Evolutionary conservation across 2,113 vertebrate species (phyloP).

Genomic region (Callospermophilus lateralis): DNA sequence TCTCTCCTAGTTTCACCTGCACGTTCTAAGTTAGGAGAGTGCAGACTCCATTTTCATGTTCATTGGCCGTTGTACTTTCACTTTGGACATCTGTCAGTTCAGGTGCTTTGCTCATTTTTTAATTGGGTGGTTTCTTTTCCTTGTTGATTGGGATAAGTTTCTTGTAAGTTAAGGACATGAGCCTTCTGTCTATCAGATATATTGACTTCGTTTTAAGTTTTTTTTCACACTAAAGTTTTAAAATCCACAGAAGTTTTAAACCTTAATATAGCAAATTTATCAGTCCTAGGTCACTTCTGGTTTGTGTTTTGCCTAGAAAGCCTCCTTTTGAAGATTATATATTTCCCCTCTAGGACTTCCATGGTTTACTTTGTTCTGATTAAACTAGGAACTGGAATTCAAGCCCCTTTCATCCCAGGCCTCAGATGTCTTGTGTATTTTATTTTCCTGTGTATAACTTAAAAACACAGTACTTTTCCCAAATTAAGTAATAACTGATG

Average conservation of each 20-base stretch:
- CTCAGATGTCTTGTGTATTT: neutral
- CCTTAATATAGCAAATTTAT: neutral
- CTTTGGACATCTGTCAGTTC: neutral
- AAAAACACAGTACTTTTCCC: neutral
- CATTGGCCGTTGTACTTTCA: neutral
- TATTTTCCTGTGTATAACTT: neutral
- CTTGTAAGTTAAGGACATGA: slow-evolving; percentile 18
- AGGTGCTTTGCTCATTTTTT: neutral
- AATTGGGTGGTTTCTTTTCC: neutral
- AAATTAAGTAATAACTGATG: neutral
- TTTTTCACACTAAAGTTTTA: neutral
- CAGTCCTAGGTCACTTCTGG: neutral
- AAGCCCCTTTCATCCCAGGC: neutral
- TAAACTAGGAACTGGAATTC: neutral
- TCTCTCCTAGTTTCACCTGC: neutral
- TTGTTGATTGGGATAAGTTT: neutral
- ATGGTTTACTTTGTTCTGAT: neutral
- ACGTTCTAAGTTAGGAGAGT: neutral
- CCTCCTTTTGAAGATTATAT: neutral
- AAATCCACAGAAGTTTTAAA: neutral
- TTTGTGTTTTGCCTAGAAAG: slow-evolving; percentile 37
- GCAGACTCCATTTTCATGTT: neutral
- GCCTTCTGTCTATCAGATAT: neutral
- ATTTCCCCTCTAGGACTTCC: neutral
- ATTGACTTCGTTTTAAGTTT: neutral